Evolutionary conservation across 2,797 vertebrate genomes (phyloP), one percentile per base, ranked within the genome.

Genomic region (Hephaestus fuliginosus): DNA sequence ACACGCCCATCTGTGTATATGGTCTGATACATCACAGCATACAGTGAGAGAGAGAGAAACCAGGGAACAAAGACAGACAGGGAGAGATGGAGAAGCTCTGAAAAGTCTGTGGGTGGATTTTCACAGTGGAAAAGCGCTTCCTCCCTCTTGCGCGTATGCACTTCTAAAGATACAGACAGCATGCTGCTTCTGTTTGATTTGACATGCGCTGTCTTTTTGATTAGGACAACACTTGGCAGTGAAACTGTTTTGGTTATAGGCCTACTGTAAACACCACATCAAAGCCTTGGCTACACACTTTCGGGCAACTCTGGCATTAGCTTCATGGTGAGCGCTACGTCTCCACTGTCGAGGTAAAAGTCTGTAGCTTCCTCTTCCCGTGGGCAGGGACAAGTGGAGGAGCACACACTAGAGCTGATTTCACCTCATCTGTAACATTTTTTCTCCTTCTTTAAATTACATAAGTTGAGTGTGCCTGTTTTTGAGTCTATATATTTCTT

Each of bases 141-240:
- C 81, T 86, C 84, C 80, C 87, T 87, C 64, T 84, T 88, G 87
- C 83, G 86, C 89, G 80, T 86, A 78, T 92, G 88, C 69, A 83
- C 87, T 90, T 92, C 89, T 88, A 82, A 90, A 95, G 94, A 94
- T 93, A 91, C 74, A 83, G 93, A 85, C 88, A 74, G 86, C 93
- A 87, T 57, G 88, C 89, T 83, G 89, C 90, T 93, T 90, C 86
- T 89, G 90, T 95, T 91, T 93, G 91, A 93, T 94, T 94, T 91
- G 62, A 89, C 91, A 92, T 93, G 87, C 76, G 84, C 92, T 90
- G 92, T 94, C 91, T 93, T 93, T 88, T 82, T 92, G 92, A 94
- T 94, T 91, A 94, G 88, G 91, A 94, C 93, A 88, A 82, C 89
- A 84, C 91, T 93, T 91, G 91, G 93, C 92, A 88, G 76, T 18